Percentiles rank a stretch among this genome's conserved stretches.
Evolutionary conservation across 1,140 invertebrate genomes (phyloP).

Genomic region (Heliothis subflexa): DNA sequence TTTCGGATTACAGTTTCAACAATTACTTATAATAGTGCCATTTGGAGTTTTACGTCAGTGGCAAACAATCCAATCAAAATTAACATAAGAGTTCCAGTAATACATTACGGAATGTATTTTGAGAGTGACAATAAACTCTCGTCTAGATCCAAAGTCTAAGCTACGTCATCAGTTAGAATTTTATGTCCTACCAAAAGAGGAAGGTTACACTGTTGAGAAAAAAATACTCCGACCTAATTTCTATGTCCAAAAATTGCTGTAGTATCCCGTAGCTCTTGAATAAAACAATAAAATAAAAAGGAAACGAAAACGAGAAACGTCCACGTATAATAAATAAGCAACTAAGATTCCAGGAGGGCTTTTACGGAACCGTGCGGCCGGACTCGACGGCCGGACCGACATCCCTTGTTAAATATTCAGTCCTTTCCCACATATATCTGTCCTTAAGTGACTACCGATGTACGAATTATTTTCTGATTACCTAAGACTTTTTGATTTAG

Average conservation of each 20-base stretch:
- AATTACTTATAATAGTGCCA: neutral
- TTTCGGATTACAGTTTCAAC: neutral
- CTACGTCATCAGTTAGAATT: constrained; percentile 18
- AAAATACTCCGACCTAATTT: constrained; percentile 27
- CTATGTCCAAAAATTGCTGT: constrained; percentile 23
- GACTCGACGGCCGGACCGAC: neutral
- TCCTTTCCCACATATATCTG: constrained; percentile 53
- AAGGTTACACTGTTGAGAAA: neutral
- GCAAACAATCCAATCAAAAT: neutral
- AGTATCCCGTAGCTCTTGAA: constrained; percentile 26
- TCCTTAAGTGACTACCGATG: constrained; percentile 54
- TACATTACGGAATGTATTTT: neutral
- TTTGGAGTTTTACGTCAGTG: neutral
- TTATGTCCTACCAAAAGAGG: constrained; percentile 4
- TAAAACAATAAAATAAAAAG: constrained; percentile 49
- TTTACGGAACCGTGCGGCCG: constrained; percentile 26
- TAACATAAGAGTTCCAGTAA: neutral
- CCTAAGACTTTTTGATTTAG: constrained; percentile 40
- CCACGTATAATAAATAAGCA: constrained; percentile 46
- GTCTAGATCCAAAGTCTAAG: constrained; percentile 14
- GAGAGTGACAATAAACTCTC: neutral
- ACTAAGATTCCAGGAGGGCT: constrained; percentile 38
- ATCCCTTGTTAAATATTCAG: constrained; percentile 56
- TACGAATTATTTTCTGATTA: constrained; percentile 51
- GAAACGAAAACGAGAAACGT: constrained; percentile 43